A percentile compares a stretch with the other conserved stretches of the same genome.
phyloP scores from a whole-genome alignment of 2,797 vertebrate genomes.

The Oryzias dopingdopingensis region DNA sequence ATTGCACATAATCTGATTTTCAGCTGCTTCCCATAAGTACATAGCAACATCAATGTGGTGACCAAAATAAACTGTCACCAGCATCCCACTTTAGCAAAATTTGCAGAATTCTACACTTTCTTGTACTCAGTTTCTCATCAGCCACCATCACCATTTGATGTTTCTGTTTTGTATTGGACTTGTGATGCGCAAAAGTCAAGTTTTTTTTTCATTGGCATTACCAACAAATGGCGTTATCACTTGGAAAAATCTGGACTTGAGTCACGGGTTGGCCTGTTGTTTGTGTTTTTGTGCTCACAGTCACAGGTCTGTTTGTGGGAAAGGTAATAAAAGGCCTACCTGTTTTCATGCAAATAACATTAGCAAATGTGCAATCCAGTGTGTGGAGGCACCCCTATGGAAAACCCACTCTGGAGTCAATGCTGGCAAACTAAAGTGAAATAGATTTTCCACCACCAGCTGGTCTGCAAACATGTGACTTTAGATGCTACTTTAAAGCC shows the following conservation, averaged over 20 bases:
- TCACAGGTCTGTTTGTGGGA: no score
- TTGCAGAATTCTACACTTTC: constrained; percentile 38
- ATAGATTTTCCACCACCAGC: constrained; percentile 36
- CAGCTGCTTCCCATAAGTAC: constrained; percentile 15
- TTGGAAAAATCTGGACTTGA: constrained; percentile 49
- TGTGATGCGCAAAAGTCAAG: constrained; percentile 4
- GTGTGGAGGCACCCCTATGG: constrained; percentile 61
- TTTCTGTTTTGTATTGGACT: constrained; percentile 33
- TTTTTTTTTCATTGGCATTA: constrained; percentile 45
- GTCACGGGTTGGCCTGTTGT: constrained; percentile 26
- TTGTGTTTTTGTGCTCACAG: constrained; percentile 20
- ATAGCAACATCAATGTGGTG: constrained; percentile 21
- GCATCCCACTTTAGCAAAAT: constrained; percentile 9
- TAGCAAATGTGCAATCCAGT: constrained; percentile 25
- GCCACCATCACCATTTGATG: constrained; percentile 30
- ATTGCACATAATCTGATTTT: constrained; percentile 26
- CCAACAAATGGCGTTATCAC: constrained; percentile 45
- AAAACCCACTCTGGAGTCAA: constrained; percentile 49
- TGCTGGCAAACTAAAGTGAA: constrained; percentile 46
- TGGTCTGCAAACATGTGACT: no score
- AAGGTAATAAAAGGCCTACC: background rate
- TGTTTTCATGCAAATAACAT: constrained; percentile 33
- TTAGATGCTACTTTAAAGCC: no score
- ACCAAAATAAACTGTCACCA: constrained; percentile 37
- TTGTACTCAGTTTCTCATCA: constrained; percentile 20